Percentiles rank a stretch among this genome's conserved stretches.
These are phyloP conservation scores for Sericinus montela DNA, from an alignment of 2,888 invertebrate genomes.

Conservation along the genomic window DNA sequence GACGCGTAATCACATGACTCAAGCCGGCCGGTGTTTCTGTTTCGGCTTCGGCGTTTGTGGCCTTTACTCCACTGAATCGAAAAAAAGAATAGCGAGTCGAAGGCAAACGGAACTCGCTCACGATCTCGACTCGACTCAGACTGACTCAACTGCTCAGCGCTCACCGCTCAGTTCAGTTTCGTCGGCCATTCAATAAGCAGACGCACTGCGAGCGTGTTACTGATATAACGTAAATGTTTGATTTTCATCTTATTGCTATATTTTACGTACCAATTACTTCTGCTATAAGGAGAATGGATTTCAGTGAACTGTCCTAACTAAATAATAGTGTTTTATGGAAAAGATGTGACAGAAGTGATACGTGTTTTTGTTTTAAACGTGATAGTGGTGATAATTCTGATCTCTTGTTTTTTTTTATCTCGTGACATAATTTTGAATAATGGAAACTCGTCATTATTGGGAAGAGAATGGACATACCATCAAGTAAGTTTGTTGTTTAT, in stretches of 20 bases:
- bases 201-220: slow-evolving; percentile 41
- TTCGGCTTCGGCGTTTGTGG: too few species aligned
- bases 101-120: neutral
- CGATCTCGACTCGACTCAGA: too few species aligned
- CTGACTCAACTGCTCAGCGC: too few species aligned
- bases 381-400: slow-evolving; percentile 37
- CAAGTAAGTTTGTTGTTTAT: slow-evolving; percentile 58
- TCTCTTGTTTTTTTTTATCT: slow-evolving; percentile 33
- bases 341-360: slow-evolving; percentile 39
- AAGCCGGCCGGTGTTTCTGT: slow-evolving; percentile 45
- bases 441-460: slow-evolving; percentile 71
- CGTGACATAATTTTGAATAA: slow-evolving; percentile 50
- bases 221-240: slow-evolving; percentile 35
- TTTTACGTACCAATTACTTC: slow-evolving; percentile 40
- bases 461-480: slow-evolving; percentile 65
- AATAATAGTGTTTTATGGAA: slow-evolving; percentile 33
- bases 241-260: slow-evolving; percentile 21
- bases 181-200: too few species aligned
- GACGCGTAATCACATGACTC: slow-evolving; percentile 57
- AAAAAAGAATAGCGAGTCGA: neutral
- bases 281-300: slow-evolving; percentile 44
- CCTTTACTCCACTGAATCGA: slow-evolving; percentile 7
- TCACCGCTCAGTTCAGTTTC: too few species aligned
- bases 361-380: slow-evolving; percentile 17
- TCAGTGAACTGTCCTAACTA: slow-evolving; percentile 32